Percentiles rank a stretch among this genome's conserved stretches.
Evolutionary conservation across 2,797 vertebrate genomes (phyloP).

Genomic region (Aplochiton taeniatus): DNA sequence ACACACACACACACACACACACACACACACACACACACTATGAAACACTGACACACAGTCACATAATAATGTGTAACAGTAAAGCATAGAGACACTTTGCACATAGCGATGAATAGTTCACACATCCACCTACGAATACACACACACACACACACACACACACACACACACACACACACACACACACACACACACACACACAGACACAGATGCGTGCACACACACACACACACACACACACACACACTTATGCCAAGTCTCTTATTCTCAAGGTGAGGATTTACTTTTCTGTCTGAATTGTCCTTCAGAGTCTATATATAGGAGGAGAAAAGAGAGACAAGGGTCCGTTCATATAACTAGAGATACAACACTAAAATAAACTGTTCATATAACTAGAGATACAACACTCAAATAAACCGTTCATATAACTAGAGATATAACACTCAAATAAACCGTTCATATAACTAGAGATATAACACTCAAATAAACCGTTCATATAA

Average conservation of each 20-base stretch:
- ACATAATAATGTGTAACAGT: too few species aligned
- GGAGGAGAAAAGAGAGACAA: constrained; percentile 19
- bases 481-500: constrained; percentile 48
- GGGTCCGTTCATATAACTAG: constrained; percentile 40
- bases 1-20: constrained; percentile 7
- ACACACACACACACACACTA: constrained; percentile 11
- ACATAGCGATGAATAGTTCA: neutral
- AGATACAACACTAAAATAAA: constrained; percentile 48
- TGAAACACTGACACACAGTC: constrained; percentile 17
- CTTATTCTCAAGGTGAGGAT: constrained; percentile 44
- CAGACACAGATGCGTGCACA: constrained; percentile 30
- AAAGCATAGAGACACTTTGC: too few species aligned
- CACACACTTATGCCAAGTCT: constrained; percentile 23
- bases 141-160: constrained; percentile 17
- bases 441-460: constrained; percentile 46
- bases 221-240: constrained; percentile 13
- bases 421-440: too few species aligned
- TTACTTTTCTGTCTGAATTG: constrained; percentile 60
- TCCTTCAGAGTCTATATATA: constrained; percentile 32
- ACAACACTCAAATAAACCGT: constrained; percentile 47
- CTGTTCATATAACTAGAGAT: too few species aligned
- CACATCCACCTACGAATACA: neutral
- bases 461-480: too few species aligned
- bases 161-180: neutral
- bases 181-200: constrained; percentile 15